Conservation (phyloP, 2,888 invertebrate species). For the Copidosoma aretas region DNA sequence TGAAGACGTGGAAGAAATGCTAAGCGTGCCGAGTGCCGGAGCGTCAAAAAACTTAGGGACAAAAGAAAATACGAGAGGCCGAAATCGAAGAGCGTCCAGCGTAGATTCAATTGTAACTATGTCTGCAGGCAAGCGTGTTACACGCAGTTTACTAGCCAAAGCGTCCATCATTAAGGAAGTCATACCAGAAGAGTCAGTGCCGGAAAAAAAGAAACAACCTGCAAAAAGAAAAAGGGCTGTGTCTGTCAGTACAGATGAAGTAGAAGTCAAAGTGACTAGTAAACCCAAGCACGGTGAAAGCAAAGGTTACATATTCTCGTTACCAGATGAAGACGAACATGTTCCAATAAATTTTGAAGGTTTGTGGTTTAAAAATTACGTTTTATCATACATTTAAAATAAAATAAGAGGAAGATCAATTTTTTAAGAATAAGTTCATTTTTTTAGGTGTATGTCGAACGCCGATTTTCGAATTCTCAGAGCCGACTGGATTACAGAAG, state of each 20-base stretch:
- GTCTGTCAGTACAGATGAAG: slow-evolving; percentile 36
- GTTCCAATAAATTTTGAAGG: slow-evolving; percentile 40
- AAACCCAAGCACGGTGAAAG: slow-evolving; percentile 42
- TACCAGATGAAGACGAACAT: slow-evolving; percentile 46
- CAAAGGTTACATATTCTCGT: slow-evolving; percentile 49
- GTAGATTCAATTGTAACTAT: slow-evolving; percentile 44
- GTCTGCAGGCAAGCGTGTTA: slow-evolving; percentile 40
- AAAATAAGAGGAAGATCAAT: neutral
- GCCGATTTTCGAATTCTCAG: slow-evolving; percentile 53
- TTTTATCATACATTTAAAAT: neutral
- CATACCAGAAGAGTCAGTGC: slow-evolving; percentile 28
- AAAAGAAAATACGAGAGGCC: slow-evolving; percentile 1
- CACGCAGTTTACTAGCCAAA: slow-evolving; percentile 44
- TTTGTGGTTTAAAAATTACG: slow-evolving; percentile 2
- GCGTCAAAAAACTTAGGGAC: too few species aligned
- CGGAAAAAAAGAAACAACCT: slow-evolving; percentile 34
- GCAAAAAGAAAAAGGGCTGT: slow-evolving; percentile 45
- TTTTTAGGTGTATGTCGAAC: slow-evolving; percentile 47
- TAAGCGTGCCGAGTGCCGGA: slow-evolving; percentile 25
- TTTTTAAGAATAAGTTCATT: slow-evolving; percentile 12
- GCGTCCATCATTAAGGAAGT: slow-evolving; percentile 30
- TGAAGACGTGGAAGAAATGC: slow-evolving; percentile 51
- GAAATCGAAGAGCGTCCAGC: slow-evolving; percentile 51
- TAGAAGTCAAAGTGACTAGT: slow-evolving; percentile 18
- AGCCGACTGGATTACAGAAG: slow-evolving; percentile 48